Base-by-base conservation (phyloP, 2,113 vertebrate genomes). In the Pseudolaguvia tuberculata region DNA sequence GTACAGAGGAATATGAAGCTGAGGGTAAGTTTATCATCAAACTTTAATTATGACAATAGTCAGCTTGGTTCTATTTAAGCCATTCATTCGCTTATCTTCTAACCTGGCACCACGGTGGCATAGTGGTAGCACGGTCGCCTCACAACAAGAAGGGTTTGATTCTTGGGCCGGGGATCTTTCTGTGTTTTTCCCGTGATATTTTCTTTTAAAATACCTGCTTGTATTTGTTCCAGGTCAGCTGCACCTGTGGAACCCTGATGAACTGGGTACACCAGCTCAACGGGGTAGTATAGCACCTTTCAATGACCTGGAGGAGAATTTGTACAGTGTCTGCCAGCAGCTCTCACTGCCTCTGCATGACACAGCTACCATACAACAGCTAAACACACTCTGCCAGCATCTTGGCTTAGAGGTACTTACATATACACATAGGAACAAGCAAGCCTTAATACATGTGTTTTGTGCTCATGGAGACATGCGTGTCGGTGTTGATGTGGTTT, bases 171-270 rank as follows among this genome's bases (percentile, higher is more conserved):
- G n/a, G n/a, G n/a, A n/a, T n/a, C n/a, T n/a, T n/a, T n/a, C n/a
- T n/a, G n/a, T n/a, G n/a, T n/a, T n/a, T n/a, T n/a, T n/a, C n/a
- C n/a, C n/a, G n/a, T n/a, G n/a, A n/a, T 66, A 1, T 21, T 23
- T 57, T 2, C 15, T 72, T 47, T 21, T 47, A 25, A 62, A 5
- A 72, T 57, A 17, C 21, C 55, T 42, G 53, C 15, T 45, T 29
- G 55, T 59, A 12, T 58, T 14, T 20, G 17, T 27, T 75, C 13
- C 70, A 99, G 96, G 96, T 23, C 95, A 98, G 87, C 86, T 96
- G 80, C 90, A 94, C 29, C 93, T 99, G 81, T 98, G 96, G 96
- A 99, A 99, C 85, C 96, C 96, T 0, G 96, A 98, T 0, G 95
- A 97, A 70, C 87, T 93, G 18, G 92, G 86, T 0, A 90, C 94